Conservation (phyloP, 1,140 invertebrate species). For the Drosophila yakuba region DNA sequence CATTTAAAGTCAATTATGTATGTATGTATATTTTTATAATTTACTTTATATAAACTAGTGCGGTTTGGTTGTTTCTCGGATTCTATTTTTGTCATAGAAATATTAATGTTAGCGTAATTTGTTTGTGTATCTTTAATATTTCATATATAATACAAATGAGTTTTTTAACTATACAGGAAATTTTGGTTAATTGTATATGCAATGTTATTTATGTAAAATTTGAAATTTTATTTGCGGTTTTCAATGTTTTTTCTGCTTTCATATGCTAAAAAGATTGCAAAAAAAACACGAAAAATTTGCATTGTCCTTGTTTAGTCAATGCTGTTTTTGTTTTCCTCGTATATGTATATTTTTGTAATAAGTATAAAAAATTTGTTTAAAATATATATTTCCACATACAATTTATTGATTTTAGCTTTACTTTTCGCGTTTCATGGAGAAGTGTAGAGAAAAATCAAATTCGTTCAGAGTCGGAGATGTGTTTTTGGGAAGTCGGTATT, state of each 20-base stretch:
- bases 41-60: constrained; percentile 65
- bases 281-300: constrained; percentile 66
- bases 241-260: constrained; percentile 11
- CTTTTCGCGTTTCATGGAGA: constrained; percentile 26
- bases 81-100: constrained; percentile 25
- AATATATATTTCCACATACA: constrained; percentile 70
- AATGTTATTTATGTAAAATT: constrained; percentile 54
- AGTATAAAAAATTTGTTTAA: constrained; percentile 80
- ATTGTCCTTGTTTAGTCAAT: constrained; percentile 66
- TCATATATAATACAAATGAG: constrained; percentile 78
- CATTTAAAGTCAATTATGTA: constrained; percentile 76
- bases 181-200: constrained; percentile 63
- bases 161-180: constrained; percentile 79
- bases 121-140: constrained; percentile 52
- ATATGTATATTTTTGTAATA: constrained; percentile 75
- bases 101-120: constrained; percentile 33
- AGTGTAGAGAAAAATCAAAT: constrained; percentile 57
- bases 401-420: constrained; percentile 51
- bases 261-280: constrained; percentile 64
- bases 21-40: constrained; percentile 71
- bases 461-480: constrained; percentile 49
- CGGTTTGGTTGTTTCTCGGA: constrained; percentile 46
- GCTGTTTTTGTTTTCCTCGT: constrained; percentile 40
- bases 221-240: constrained; percentile 59
- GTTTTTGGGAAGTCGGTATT: constrained; percentile 17